These are phyloP conservation scores for Galleria mellonella DNA, from an alignment of 1,140 invertebrate genomes.

Conservation along the genomic window DNA sequence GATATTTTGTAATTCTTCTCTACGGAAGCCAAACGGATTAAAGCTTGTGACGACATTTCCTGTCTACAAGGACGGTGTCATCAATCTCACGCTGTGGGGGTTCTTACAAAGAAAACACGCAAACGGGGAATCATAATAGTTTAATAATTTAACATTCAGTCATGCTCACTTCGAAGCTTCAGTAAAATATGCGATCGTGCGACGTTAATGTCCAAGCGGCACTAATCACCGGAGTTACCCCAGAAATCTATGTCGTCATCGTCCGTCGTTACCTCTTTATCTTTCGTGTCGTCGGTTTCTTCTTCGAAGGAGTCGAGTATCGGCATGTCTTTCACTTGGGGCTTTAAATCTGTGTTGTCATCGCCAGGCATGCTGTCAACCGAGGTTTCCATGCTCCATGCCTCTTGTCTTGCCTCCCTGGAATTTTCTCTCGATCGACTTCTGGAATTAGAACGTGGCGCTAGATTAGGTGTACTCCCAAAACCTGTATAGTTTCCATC, in stretches of 20 bases:
- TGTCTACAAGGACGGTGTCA: slow-evolving; percentile 42
- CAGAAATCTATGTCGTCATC: slow-evolving; percentile 64
- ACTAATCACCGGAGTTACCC: slow-evolving; percentile 60
- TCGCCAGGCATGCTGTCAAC: slow-evolving; percentile 31
- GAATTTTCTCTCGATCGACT: slow-evolving; percentile 63
- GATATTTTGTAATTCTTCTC: background rate
- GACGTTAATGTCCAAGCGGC: slow-evolving; percentile 34
- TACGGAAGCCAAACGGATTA: slow-evolving; percentile 55
- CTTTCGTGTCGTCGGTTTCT: slow-evolving; percentile 43
- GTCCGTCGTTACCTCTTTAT: slow-evolving; percentile 52
- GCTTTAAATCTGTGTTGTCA: slow-evolving; percentile 30
- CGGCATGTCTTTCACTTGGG: slow-evolving; percentile 36
- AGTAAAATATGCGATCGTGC: slow-evolving; percentile 47
- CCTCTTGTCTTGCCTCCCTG: slow-evolving; percentile 39
- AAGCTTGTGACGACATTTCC: slow-evolving; percentile 35
- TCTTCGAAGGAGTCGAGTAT: slow-evolving; percentile 60
- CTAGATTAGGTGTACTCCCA: slow-evolving; percentile 67
- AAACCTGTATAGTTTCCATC: slow-evolving; percentile 35
- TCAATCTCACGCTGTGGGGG: slow-evolving; percentile 24
- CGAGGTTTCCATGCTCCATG: slow-evolving; percentile 30
- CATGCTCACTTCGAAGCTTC: slow-evolving; percentile 55
- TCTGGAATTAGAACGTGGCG: slow-evolving; percentile 67
- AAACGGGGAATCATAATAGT: slow-evolving; percentile 39
- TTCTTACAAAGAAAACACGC: slow-evolving; percentile 42
- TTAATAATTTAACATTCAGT: slow-evolving; percentile 56